Base-by-base conservation (phyloP, 2,888 invertebrate genomes). In the Ochropleura plecta region DNA sequence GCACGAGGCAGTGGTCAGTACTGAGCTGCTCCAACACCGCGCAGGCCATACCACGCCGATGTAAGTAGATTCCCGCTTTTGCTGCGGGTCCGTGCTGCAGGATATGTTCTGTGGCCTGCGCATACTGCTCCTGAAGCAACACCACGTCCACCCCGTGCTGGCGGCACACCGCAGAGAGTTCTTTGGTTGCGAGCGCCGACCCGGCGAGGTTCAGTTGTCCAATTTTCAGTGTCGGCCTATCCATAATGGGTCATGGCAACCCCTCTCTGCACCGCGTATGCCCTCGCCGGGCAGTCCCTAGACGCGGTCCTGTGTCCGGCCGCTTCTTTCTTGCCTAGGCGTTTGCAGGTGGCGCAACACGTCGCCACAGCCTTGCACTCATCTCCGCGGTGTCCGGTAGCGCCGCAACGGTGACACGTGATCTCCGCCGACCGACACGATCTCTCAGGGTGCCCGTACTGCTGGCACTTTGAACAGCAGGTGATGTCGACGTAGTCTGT, bases 391-490 rank as follows among this genome's bases (percentile, higher is more conserved):
- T n/a, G n/a, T n/a, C n/a, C n/a, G n/a, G n/a, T n/a, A n/a, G n/a
- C n/a, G n/a, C n/a, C n/a, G n/a, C n/a, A n/a, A n/a, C n/a, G n/a
- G n/a, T n/a, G n/a, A n/a, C n/a, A n/a, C n/a, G n/a, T 78, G 0
- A 2, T 6, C 0, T 59, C 70, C 1, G 44, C 7, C 0, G 86
- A 53, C 0, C 79, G n/a, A 55, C 90, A 91, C 20, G 73, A 80
- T 1, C 87, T 86, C 12, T 88, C 90, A 0, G 90, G 90, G 82
- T 92, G 90, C 0, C 91, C 91, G 42, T 89, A 91, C 3, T 81
- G 81, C 40, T 92, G 91, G 65, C 92, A 91, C 9, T 82, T 88
- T 0, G 5, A 49, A 75, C 89, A 90, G 81, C 89, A 89, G 0
- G 88, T 87, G 0, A 79, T 81, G 7, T 49, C 8, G 0, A 86